Conservation (phyloP, 2,797 vertebrate species). For the Cuculus canorus region DNA sequence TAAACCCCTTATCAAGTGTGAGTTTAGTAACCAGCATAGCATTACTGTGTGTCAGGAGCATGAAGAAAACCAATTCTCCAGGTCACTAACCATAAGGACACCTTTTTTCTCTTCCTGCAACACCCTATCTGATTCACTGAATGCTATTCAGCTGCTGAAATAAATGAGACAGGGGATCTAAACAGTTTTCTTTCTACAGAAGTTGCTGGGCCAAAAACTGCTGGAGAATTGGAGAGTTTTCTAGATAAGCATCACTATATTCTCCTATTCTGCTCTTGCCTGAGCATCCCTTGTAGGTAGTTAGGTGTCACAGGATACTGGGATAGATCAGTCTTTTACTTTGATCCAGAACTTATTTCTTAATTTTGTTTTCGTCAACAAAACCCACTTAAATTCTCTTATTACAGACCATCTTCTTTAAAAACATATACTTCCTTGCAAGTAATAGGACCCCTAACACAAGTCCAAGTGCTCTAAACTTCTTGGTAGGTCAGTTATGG, state of each 20-base stretch:
- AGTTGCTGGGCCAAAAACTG: not conserved
- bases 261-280: not conserved
- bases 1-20: not conserved
- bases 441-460: not conserved
- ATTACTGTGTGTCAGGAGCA: not conserved
- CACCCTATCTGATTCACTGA: not conserved
- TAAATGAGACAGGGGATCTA: not conserved
- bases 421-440: not conserved
- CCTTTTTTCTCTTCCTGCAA: not conserved
- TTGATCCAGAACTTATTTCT: not conserved
- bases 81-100: not conserved
- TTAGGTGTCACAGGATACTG: not conserved
- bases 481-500: not conserved
- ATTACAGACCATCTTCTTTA: not conserved
- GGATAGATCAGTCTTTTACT: not conserved
- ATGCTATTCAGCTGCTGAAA: not conserved
- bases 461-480: not conserved
- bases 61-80: slow-evolving; percentile 38
- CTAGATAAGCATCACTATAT: not conserved
- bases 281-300: not conserved
- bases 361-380: not conserved
- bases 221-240: not conserved
- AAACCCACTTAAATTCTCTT: not conserved
- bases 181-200: not conserved
- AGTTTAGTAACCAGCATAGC: not conserved